Evolutionary conservation across 2,797 vertebrate genomes (phyloP).

Genomic region (Hylomyscus alleni): DNA sequence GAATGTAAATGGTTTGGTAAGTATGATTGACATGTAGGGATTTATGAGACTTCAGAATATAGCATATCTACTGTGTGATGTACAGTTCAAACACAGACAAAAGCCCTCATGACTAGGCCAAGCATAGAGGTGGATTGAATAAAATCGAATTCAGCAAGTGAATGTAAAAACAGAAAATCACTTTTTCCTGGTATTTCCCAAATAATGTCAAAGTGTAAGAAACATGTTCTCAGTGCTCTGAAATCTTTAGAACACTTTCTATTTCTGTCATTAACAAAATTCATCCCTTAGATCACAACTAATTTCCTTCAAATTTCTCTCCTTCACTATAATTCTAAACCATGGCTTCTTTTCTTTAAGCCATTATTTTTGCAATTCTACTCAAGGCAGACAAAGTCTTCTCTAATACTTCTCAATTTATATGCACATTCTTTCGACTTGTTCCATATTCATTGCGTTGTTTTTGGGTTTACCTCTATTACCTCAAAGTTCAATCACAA

Average conservation of each 20-base stretch:
- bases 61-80: not conserved
- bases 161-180: conserved; percentile 29
- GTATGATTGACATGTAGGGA: not conserved
- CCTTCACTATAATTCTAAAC: not conserved
- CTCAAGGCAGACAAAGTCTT: not conserved
- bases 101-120: not conserved
- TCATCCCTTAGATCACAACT: not conserved
- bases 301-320: not conserved
- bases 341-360: not conserved
- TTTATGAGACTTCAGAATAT: conserved; percentile 18
- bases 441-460: not conserved
- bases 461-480: not conserved
- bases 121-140: not conserved
- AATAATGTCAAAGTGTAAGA: conserved; percentile 50
- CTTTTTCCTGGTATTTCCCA: not conserved
- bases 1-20: conserved; percentile 48
- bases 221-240: not conserved
- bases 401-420: not conserved
- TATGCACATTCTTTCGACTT: not conserved
- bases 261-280: conserved; percentile 35
- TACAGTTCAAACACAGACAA: conserved; percentile 61
- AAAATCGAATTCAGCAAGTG: not conserved
- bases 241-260: conserved; percentile 38
- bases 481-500: conserved; percentile 10
- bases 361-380: not conserved